Conservation (phyloP, 2,113 vertebrate genomes). For the Elephantulus edwardii region DNA sequence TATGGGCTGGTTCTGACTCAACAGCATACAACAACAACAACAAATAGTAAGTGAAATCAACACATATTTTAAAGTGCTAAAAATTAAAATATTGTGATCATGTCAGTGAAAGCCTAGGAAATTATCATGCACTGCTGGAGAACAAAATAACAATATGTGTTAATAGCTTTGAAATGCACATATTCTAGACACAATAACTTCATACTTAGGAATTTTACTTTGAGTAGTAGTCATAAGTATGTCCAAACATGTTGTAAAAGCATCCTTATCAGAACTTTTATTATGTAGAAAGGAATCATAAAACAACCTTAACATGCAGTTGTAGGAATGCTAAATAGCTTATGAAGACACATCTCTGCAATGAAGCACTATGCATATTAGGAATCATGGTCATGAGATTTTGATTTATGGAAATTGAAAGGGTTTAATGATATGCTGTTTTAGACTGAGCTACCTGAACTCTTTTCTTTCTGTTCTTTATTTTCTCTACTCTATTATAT, state of each 20-base stretch:
- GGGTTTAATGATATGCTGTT: not conserved
- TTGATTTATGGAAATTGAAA: conserved; percentile 1
- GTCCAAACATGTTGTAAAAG: not conserved
- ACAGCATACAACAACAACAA: no score
- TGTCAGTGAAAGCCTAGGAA: not conserved
- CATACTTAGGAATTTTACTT: not conserved
- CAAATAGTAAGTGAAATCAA: not conserved
- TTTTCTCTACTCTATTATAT: not conserved
- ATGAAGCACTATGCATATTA: not conserved
- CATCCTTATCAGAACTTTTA: not conserved
- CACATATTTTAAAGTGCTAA: not conserved
- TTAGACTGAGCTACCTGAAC: not conserved
- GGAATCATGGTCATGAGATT: not conserved
- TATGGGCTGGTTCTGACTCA: no score
- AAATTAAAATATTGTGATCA: not conserved
- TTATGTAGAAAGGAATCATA: not conserved
- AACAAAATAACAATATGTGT: not conserved
- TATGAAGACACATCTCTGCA: not conserved
- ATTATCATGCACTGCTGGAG: not conserved
- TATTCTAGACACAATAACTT: not conserved
- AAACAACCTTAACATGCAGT: not conserved
- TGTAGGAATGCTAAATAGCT: not conserved
- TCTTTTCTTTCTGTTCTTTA: not conserved
- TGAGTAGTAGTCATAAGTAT: not conserved
- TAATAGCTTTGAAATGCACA: not conserved